These are phyloP conservation scores for Cyanoramphus novaezelandiae DNA, from an alignment of 2,113 vertebrate species.

Conservation along the genomic window DNA sequence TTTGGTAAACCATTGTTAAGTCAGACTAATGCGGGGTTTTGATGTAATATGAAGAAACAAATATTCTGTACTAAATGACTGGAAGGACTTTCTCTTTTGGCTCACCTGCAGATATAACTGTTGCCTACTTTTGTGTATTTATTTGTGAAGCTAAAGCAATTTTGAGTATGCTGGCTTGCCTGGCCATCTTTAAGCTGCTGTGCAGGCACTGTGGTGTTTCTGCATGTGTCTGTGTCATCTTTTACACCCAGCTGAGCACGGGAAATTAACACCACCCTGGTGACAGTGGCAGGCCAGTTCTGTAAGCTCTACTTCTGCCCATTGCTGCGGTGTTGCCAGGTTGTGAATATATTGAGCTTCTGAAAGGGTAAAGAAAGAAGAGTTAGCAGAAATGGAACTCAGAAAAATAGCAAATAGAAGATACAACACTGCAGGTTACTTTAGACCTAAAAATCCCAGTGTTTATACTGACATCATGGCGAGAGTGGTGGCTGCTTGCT, in stretches of 20 bases:
- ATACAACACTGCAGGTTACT: background rate
- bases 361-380: background rate
- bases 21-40: background rate
- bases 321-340: background rate
- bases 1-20: background rate
- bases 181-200: background rate
- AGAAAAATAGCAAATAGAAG: background rate
- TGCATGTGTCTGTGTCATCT: fast-evolving
- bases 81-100: background rate
- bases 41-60: background rate
- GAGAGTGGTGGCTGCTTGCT: background rate
- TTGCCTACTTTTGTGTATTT: fast-evolving
- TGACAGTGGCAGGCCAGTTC: background rate
- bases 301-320: background rate
- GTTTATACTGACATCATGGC: background rate
- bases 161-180: background rate
- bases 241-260: background rate
- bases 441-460: background rate
- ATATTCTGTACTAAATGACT: background rate
- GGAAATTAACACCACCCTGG: background rate
- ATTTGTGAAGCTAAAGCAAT: background rate
- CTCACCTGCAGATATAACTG: background rate
- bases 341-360: background rate
- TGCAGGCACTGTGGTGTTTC: background rate
- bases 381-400: background rate